Percentiles rank a stretch among this genome's conserved stretches.
These are phyloP conservation scores for Uromys caudimaculatus DNA, from an alignment of 2,797 vertebrate species.

Conservation along the genomic window DNA sequence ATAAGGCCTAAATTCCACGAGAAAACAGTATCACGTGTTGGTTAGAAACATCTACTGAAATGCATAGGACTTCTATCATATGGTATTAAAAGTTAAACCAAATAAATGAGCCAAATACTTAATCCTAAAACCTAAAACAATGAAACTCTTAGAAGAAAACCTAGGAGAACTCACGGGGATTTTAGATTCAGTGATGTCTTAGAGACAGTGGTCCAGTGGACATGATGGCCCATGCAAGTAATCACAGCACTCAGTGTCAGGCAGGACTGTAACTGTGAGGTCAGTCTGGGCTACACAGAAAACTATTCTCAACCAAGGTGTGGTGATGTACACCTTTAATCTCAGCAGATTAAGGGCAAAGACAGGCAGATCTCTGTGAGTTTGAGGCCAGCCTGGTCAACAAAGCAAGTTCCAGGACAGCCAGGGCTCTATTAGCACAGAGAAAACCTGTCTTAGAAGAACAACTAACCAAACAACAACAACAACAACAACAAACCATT, in stretches of 20 bases:
- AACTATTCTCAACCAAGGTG: neutral
- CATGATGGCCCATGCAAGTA: neutral
- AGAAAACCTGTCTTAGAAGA: neutral
- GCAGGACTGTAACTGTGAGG: neutral
- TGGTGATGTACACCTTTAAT: neutral
- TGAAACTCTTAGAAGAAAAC: neutral
- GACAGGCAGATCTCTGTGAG: neutral
- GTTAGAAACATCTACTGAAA: neutral
- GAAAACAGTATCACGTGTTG: neutral
- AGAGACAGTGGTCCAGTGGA: neutral
- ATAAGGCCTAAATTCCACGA: neutral
- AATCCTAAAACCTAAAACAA: neutral
- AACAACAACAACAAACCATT: neutral
- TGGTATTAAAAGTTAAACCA: neutral
- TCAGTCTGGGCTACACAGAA: neutral
- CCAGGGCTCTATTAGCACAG: neutral
- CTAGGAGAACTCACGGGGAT: neutral
- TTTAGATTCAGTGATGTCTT: neutral
- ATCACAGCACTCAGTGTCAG: neutral
- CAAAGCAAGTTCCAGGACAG: neutral
- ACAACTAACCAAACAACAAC: neutral
- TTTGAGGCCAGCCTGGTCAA: neutral
- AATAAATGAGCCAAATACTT: neutral
- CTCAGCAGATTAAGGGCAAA: neutral
- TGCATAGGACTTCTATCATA: neutral